phyloP scores from a whole-genome alignment of 2,113 vertebrate species.

The Steatornis caripensis region DNA sequence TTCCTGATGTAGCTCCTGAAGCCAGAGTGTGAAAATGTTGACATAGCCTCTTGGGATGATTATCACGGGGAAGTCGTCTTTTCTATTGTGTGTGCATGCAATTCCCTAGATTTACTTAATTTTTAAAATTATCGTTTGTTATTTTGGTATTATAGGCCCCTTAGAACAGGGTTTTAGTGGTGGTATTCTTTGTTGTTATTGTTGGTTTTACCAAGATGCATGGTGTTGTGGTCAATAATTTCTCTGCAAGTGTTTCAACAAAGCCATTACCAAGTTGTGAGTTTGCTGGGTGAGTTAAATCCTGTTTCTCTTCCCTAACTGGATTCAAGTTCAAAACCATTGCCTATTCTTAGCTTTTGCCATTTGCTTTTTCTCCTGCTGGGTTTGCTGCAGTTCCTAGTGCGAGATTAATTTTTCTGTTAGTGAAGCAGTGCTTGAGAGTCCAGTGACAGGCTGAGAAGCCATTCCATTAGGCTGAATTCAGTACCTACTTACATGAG shows the following conservation, averaged over 20 bases:
- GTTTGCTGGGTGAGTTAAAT: not conserved
- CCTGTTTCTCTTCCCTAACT: not conserved
- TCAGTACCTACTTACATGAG: not conserved
- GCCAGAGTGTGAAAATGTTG: slow-evolving; percentile 12
- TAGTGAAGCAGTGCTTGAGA: not conserved
- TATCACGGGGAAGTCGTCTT: not conserved
- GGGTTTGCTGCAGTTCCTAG: not conserved
- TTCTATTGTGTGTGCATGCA: not conserved
- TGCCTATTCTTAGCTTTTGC: not conserved
- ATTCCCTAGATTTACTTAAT: not conserved
- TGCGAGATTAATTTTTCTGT: not conserved
- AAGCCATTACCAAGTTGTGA: not conserved
- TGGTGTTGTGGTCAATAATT: not conserved
- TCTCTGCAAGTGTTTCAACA: not conserved
- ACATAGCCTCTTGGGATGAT: not conserved
- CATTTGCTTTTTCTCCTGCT: not conserved
- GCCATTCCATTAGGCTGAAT: not conserved
- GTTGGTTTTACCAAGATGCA: not conserved
- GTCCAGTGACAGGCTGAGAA: not conserved
- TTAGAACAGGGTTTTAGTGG: not conserved
- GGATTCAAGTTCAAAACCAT: not conserved
- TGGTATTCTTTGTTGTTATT: not conserved
- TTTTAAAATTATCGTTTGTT: not conserved
- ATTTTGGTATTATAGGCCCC: not conserved
- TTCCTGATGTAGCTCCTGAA: slow-evolving; percentile 13